Base-by-base conservation (phyloP, 2,888 invertebrate species). In the Brachypalpus laphriformis region DNA sequence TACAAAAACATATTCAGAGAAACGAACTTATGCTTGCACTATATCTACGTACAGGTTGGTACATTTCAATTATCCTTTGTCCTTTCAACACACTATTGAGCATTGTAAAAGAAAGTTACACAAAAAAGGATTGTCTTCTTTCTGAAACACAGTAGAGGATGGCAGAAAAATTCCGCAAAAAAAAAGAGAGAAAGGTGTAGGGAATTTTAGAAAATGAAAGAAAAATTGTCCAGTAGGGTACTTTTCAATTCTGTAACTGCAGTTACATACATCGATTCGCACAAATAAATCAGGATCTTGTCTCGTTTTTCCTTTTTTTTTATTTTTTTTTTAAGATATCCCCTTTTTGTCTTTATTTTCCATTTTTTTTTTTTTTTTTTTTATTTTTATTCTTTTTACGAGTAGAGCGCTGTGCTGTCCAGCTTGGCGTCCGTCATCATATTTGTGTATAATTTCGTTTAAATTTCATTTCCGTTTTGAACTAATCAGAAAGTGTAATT, bases 401-500 rank as follows among this genome's bases (percentile, higher is more conserved):
- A 63, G 57, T 70, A n/a, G 45, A 11, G 14, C 34, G 3, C 47
- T 34, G 34, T 40, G 16, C 20, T 20, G 71, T 82, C 45, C 49
- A 72, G 40, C 22, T 37, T 14, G 49, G 42, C 51, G 63, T 76
- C 61, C 63, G 71, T 65, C 75, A 87, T 82, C 82, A 80, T 87
- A 85, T 87, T 88, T 83, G 87, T 87, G 88, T 90, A 91, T 92
- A 91, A 92, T 92, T 92, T 91, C 90, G 90, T 92, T 91, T 90
- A 89, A 90, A 89, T 89, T 92, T 91, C 90, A 91, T 91, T 92
- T 91, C 91, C 91, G 90, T 89, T 91, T 89, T 89, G 90, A 90
- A 91, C 91, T 92, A 91, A 92, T 91, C 91, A 92, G 91, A 91
- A 91, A 92, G 89, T 91, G 91, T 91, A 91, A 91, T 91, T 92